A percentile compares a stretch with the other conserved stretches of the same genome.
Conservation (phyloP, 2,888 invertebrate genomes). For the Lasioglossum pauxillum region DNA sequence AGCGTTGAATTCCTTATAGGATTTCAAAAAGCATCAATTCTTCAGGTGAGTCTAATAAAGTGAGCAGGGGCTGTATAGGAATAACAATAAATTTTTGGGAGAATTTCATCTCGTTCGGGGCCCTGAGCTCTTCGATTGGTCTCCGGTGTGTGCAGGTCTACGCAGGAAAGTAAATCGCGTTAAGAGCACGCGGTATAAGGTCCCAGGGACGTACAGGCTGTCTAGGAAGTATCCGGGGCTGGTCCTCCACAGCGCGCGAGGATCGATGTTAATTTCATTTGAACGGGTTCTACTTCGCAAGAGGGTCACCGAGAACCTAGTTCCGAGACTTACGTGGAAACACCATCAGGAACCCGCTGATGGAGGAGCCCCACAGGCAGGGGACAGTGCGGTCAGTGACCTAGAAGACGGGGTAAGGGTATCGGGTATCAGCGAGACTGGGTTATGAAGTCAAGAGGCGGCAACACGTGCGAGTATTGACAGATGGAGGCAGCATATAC, state of each 20-base stretch:
- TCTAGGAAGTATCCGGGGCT: background rate
- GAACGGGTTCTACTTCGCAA: background rate
- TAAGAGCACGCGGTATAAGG: slow-evolving; percentile 46
- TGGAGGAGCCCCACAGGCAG: background rate
- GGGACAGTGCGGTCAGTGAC: background rate
- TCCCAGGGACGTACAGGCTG: background rate
- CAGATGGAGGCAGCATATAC: background rate
- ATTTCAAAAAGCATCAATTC: no score
- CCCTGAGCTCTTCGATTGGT: background rate
- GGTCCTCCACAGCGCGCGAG: background rate
- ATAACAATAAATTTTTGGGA: no score
- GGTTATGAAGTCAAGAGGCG: slow-evolving; percentile 5
- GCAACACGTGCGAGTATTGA: background rate
- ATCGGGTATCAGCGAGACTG: background rate
- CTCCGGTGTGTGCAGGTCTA: background rate
- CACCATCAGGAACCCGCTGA: background rate
- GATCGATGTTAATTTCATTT: background rate
- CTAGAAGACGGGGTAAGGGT: background rate
- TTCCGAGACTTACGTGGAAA: background rate
- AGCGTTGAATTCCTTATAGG: no score
- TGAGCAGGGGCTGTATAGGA: no score
- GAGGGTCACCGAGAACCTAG: background rate
- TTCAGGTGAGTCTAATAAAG: no score
- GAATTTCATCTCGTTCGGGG: no score
- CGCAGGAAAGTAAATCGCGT: slow-evolving; percentile 30